These are phyloP conservation scores for Euphydryas editha DNA, from an alignment of 2,888 invertebrate genomes.

Conservation along the genomic window DNA sequence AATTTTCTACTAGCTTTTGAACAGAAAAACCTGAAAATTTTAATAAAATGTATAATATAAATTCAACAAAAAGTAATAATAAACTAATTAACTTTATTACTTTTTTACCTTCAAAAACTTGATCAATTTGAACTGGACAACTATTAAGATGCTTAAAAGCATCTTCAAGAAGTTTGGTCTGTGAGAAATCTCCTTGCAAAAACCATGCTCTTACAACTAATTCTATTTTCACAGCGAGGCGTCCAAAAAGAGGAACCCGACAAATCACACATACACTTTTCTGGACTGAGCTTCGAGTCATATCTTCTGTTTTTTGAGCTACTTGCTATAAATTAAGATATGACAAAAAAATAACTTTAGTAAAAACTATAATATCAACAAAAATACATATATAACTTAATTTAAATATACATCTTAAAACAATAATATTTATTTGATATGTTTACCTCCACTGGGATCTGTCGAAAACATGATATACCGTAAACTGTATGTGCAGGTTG, in stretches of 20 bases:
- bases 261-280: slow-evolving; percentile 98
- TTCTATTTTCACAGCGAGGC: slow-evolving; percentile 97
- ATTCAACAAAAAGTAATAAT: neutral
- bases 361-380: neutral
- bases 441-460: slow-evolving; percentile 95
- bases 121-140: slow-evolving; percentile 86
- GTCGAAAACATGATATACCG: slow-evolving; percentile 98
- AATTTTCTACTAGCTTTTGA: slow-evolving; percentile 90
- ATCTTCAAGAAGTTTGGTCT: slow-evolving; percentile 93
- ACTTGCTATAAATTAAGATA: slow-evolving; percentile 86
- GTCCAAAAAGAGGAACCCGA: slow-evolving; percentile 95
- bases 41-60: slow-evolving; percentile 9
- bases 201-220: slow-evolving; percentile 99
- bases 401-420: neutral
- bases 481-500: slow-evolving; percentile 94
- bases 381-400: neutral
- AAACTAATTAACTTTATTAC: neutral
- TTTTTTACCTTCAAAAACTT: slow-evolving; percentile 74
- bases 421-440: neutral
- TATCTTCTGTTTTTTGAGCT: slow-evolving; percentile 95
- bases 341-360: neutral
- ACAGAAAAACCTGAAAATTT: slow-evolving; percentile 88
- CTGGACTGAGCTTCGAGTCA: slow-evolving; percentile 98
- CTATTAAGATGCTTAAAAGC: slow-evolving; percentile 96
- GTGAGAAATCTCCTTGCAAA: slow-evolving; percentile 96